These are phyloP conservation scores for Mimas tiliae DNA, from an alignment of 2,888 invertebrate genomes.

Conservation along the genomic window DNA sequence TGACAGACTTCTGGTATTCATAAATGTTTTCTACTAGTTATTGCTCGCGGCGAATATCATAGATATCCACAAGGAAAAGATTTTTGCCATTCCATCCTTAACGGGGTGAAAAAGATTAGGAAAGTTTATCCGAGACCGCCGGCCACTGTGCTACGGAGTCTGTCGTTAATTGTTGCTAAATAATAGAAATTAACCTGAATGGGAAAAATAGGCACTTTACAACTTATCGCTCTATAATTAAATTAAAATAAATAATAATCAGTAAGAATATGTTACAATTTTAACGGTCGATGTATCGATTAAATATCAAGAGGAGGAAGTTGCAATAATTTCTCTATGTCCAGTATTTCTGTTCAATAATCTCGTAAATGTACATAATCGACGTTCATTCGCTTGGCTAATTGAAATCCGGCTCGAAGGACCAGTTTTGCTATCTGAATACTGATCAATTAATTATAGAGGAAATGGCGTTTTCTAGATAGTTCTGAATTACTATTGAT, in stretches of 20 bases:
- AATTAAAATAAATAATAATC: too few species aligned
- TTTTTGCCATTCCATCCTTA: too few species aligned
- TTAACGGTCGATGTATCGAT: background rate
- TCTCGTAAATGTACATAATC: slow-evolving; percentile 24
- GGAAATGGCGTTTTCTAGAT: slow-evolving; percentile 21
- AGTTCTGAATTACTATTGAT: background rate
- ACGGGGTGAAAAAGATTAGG: too few species aligned
- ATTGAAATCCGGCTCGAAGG: slow-evolving; percentile 42
- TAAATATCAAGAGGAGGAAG: background rate
- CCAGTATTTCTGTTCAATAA: background rate
- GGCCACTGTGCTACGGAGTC: too few species aligned
- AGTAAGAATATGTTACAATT: too few species aligned
- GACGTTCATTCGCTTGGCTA: slow-evolving; percentile 30
- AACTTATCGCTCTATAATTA: too few species aligned
- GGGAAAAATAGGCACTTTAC: too few species aligned
- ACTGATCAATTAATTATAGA: slow-evolving; percentile 1
- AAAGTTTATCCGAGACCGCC: too few species aligned
- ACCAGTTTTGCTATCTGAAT: slow-evolving; percentile 28
- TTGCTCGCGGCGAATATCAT: too few species aligned
- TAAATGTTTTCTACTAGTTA: background rate
- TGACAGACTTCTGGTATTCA: background rate
- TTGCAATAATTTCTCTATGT: background rate
- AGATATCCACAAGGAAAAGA: too few species aligned
- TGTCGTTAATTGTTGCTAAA: too few species aligned
- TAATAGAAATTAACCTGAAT: too few species aligned